Evolutionary conservation across 2,888 invertebrate genomes (phyloP).

Genomic region (Thymelicus acteon): DNA sequence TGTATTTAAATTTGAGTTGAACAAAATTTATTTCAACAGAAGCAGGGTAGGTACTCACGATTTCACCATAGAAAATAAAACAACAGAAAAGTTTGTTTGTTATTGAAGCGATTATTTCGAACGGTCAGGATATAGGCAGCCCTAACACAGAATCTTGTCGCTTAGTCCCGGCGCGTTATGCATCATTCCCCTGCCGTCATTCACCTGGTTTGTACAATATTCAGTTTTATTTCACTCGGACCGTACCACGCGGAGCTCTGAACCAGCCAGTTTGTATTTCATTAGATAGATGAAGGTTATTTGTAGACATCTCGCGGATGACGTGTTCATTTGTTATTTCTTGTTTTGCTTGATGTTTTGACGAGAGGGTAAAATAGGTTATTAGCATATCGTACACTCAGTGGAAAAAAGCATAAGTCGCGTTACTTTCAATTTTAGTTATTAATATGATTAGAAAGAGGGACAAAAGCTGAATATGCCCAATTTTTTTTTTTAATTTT

Average conservation of each 20-base stretch:
- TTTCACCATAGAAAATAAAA: too few relatives aligned
- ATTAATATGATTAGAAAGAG: too few relatives aligned
- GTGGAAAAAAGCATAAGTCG: too few relatives aligned
- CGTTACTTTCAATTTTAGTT: too few relatives aligned
- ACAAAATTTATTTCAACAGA: too few relatives aligned
- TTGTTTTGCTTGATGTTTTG: background rate
- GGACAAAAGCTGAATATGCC: too few relatives aligned
- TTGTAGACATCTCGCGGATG: background rate
- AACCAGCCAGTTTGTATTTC: slow-evolving; percentile 1
- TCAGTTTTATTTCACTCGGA: slow-evolving; percentile 51
- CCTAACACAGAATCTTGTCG: slow-evolving; percentile 53
- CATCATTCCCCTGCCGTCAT: slow-evolving; percentile 53
- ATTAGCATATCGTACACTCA: too few relatives aligned
- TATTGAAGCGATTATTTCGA: background rate
- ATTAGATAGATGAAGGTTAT: background rate
- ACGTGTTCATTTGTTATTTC: background rate
- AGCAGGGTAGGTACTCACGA: too few relatives aligned
- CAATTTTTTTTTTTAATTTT: too few relatives aligned
- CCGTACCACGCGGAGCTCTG: slow-evolving; percentile 5
- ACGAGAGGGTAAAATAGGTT: background rate
- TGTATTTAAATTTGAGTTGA: too few relatives aligned
- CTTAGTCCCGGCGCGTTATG: slow-evolving; percentile 65
- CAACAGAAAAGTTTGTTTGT: too few relatives aligned
- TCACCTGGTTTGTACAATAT: slow-evolving; percentile 50
- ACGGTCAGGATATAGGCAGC: background rate